phyloP scores from a whole-genome alignment of 2,888 invertebrate species.

The Phlogophora meticulosa region DNA sequence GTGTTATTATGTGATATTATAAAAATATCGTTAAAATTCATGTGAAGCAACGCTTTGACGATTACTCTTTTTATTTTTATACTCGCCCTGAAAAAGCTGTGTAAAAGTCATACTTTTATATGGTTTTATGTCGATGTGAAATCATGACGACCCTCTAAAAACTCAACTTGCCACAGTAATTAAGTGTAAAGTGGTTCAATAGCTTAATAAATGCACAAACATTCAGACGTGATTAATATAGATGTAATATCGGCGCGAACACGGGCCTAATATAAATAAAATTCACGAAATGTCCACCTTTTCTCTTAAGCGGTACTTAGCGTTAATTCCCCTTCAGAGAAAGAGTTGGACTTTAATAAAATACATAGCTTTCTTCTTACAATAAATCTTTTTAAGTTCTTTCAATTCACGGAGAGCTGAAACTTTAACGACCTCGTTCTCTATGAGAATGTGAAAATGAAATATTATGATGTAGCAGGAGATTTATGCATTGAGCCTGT shows the following conservation, averaged over 20 bases:
- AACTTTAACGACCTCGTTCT: conserved; percentile 50
- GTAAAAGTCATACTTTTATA: conserved; percentile 10
- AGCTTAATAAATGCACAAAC: conserved; percentile 26
- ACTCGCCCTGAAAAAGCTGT: conserved; percentile 1
- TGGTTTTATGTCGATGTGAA: conserved; percentile 17
- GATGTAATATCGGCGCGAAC: conserved; percentile 37
- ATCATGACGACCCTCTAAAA: conserved; percentile 11
- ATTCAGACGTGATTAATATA: conserved; percentile 36
- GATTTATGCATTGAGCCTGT: conserved; percentile 59
- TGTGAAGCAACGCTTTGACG: conserved; percentile 4
- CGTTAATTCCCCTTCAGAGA: conserved; percentile 63
- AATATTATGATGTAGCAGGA: conserved; percentile 49
- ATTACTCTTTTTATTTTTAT: conserved; percentile 19
- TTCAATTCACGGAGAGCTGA: conserved; percentile 53
- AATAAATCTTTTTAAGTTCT: conserved; percentile 61
- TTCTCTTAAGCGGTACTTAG: conserved; percentile 63
- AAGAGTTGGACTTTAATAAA: conserved; percentile 66
- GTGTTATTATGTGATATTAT: conserved; percentile 31
- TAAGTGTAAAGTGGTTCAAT: conserved; percentile 32
- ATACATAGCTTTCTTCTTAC: conserved; percentile 54
- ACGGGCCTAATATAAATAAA: conserved; percentile 53
- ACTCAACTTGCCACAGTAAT: conserved; percentile 24
- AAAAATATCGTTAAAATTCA: conserved; percentile 23
- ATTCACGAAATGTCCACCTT: conserved; percentile 52
- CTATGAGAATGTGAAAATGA: conserved; percentile 46